phyloP scores from a whole-genome alignment of 2,113 vertebrate genomes.

The Thomomys bottae region DNA sequence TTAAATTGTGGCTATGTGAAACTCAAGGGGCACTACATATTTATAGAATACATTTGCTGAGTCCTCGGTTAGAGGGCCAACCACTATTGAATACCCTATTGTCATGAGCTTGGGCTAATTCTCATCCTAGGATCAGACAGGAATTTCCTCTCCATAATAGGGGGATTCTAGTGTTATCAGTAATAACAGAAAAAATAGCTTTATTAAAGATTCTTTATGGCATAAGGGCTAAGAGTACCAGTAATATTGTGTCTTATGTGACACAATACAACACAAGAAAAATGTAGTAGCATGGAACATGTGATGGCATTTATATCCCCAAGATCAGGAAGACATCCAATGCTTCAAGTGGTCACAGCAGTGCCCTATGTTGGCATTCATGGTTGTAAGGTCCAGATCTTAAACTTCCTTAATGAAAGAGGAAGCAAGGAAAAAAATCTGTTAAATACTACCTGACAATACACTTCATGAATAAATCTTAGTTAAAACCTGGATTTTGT shows the following conservation, averaged over 20 bases:
- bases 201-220: neutral
- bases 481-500: neutral
- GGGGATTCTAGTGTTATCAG: neutral
- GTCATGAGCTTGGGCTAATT: neutral
- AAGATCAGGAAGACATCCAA: neutral
- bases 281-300: neutral
- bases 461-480: neutral
- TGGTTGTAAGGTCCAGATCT: neutral
- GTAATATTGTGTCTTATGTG: too few relatives aligned
- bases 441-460: neutral
- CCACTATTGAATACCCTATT: too few relatives aligned
- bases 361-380: fast-evolving
- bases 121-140: neutral
- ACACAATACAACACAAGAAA: neutral
- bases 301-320: neutral
- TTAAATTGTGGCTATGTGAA: neutral
- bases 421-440: neutral
- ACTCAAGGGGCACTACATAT: neutral
- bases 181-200: neutral
- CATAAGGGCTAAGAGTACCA: neutral
- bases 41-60: neutral
- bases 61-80: neutral
- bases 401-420: neutral
- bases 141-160: neutral
- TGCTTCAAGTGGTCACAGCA: neutral